These are phyloP conservation scores for Actinernus sp. DNA, from an alignment of 92 coral and sea anemone species.

Conservation along the genomic window DNA sequence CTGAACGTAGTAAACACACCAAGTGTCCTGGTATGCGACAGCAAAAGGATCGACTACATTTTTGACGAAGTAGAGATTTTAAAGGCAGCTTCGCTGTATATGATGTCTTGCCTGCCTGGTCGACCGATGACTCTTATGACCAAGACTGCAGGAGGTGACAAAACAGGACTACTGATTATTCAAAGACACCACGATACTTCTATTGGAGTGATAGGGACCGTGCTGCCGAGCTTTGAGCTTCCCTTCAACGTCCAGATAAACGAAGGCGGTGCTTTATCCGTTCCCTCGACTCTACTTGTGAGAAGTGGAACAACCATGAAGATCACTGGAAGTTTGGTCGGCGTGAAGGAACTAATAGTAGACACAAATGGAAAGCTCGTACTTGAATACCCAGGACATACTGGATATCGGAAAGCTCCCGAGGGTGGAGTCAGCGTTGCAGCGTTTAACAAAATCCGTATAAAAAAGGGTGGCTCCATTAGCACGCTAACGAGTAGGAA, in stretches of 20 bases:
- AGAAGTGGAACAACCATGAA: conserved; percentile 50
- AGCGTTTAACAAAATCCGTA: conserved; percentile 48
- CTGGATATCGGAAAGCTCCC: conserved; percentile 77
- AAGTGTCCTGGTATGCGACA: conserved; percentile 83
- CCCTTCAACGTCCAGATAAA: conserved; percentile 61
- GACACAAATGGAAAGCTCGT: conserved; percentile 47
- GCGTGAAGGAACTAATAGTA: conserved; percentile 73
- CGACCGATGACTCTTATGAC: conserved; percentile 87
- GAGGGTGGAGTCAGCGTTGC: conserved; percentile 42
- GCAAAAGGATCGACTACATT: conserved; percentile 69
- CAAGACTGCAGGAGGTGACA: conserved; percentile 75
- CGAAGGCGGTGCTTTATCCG: conserved; percentile 71
- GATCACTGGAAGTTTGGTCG: conserved; percentile 86
- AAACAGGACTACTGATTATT: conserved; percentile 62
- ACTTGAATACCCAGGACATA: conserved; percentile 85
- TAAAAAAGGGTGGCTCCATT: conserved; percentile 77
- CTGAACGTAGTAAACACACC: conserved; percentile 37
- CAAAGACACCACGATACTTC: conserved; percentile 83
- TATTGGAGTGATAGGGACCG: conserved; percentile 69
- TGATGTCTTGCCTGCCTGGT: conserved; percentile 77
- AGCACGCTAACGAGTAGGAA: conserved; percentile 51
- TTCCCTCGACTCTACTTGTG: conserved; percentile 65
- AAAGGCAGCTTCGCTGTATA: conserved; percentile 62
- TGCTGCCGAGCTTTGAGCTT: conserved; percentile 48
- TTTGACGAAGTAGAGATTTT: conserved; percentile 76